phyloP scores from a whole-genome alignment of 2,113 vertebrate genomes.

The Pachycephala philippinensis region DNA sequence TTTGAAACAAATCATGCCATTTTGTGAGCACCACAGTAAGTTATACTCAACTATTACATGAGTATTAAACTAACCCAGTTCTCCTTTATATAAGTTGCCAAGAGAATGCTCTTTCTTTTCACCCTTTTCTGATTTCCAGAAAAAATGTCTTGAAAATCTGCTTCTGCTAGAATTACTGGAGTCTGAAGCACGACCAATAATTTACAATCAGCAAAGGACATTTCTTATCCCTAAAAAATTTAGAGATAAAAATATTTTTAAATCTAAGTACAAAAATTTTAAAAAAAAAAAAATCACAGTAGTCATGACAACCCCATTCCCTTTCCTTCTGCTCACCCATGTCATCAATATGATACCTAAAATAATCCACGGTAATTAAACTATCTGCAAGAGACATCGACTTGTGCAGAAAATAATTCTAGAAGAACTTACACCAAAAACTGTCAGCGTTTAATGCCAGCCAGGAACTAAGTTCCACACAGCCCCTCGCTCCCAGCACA shows the following conservation, averaged over 20 bases:
- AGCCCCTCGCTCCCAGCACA: not conserved
- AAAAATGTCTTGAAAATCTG: not conserved
- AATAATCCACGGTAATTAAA: conserved; percentile 26
- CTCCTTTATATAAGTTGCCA: not conserved
- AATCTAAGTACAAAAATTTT: not conserved
- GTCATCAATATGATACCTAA: conserved; percentile 16
- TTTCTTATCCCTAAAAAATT: not conserved
- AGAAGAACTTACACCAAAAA: not conserved
- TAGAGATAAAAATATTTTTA: not conserved
- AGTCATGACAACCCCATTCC: conserved; percentile 47
- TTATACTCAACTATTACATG: not conserved
- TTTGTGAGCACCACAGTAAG: not conserved
- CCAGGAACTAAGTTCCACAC: not conserved
- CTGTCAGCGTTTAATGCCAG: not conserved
- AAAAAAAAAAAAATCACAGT: not conserved
- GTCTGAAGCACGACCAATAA: not conserved
- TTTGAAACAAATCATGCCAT: not conserved
- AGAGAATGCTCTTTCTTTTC: not conserved
- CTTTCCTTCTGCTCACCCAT: conserved; percentile 28
- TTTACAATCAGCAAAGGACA: not conserved
- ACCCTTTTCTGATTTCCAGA: not conserved
- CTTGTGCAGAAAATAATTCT: not conserved
- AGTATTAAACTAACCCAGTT: not conserved
- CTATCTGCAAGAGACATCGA: not conserved
- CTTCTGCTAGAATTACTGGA: not conserved